These are phyloP conservation scores for Pterostichus niger DNA, from an alignment of 2,888 invertebrate genomes.

Conservation along the genomic window DNA sequence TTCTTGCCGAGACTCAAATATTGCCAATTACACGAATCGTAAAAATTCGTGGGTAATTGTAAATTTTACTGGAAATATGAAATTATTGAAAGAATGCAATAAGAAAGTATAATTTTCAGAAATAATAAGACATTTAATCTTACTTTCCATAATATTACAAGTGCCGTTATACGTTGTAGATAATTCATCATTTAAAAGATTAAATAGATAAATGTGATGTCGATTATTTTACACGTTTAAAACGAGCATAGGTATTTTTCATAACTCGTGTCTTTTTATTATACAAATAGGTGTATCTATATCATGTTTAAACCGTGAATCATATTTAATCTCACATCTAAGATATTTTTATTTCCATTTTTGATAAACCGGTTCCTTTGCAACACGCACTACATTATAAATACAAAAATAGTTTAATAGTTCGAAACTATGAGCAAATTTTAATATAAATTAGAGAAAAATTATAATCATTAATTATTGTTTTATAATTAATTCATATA, in stretches of 20 bases:
- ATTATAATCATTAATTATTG: slow-evolving; percentile 27
- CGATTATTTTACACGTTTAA: slow-evolving; percentile 24
- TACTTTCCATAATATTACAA: neutral
- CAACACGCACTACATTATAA: slow-evolving; percentile 5
- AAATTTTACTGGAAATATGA: neutral
- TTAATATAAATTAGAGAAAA: slow-evolving; percentile 1
- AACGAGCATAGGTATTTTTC: slow-evolving; percentile 18
- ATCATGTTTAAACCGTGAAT: slow-evolving; percentile 18
- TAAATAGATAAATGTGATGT: slow-evolving; percentile 22
- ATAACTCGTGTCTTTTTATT: slow-evolving; percentile 23
- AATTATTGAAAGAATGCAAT: too few species aligned
- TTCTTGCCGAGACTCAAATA: slow-evolving; percentile 20
- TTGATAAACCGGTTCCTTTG: slow-evolving; percentile 30
- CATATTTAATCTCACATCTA: slow-evolving; percentile 11
- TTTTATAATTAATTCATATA: slow-evolving; percentile 24
- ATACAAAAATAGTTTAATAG: slow-evolving; percentile 21
- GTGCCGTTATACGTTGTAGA: slow-evolving; percentile 24
- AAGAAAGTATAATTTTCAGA: too few species aligned
- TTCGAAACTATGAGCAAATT: slow-evolving; percentile 8
- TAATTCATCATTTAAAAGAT: slow-evolving; percentile 15
- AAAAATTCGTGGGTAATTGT: neutral
- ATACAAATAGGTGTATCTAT: slow-evolving; percentile 16
- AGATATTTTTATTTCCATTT: slow-evolving; percentile 45
- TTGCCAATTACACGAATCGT: slow-evolving; percentile 31
- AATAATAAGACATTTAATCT: neutral